Percentiles rank a stretch among this genome's conserved stretches.
Evolutionary conservation across 1,140 invertebrate genomes (phyloP).

Genomic region (Drosophila paulistorum): DNA sequence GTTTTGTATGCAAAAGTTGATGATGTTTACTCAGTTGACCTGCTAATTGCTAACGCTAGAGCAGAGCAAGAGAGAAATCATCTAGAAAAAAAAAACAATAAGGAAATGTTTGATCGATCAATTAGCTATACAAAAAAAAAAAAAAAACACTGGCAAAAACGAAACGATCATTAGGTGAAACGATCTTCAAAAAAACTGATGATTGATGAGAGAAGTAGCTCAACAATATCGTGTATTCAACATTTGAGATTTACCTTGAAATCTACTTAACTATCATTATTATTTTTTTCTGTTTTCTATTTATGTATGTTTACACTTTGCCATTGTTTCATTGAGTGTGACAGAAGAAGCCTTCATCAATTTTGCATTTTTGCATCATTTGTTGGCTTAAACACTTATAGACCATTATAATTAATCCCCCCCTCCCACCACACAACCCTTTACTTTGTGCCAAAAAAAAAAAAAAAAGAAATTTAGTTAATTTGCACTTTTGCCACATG

Average conservation of each 20-base stretch:
- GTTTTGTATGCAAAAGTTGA: not conserved
- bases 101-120: conserved; percentile 45
- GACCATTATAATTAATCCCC: not conserved
- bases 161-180: conserved; percentile 5
- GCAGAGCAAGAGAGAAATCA: not conserved
- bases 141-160: conserved; percentile 1
- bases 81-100: conserved; percentile 23
- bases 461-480: conserved; percentile 2
- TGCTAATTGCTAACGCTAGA: conserved; percentile 41
- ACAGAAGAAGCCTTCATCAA: no score
- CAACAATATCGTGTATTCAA: no score
- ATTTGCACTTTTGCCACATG: conserved; percentile 35
- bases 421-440: not conserved
- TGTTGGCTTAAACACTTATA: not conserved
- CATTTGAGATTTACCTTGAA: no score
- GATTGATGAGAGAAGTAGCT: not conserved
- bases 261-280: no score
- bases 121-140: conserved; percentile 21
- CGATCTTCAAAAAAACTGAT: conserved; percentile 4
- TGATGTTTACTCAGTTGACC: conserved; percentile 19
- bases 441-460: not conserved
- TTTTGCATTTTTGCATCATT: no score
- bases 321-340: no score
- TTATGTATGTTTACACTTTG: no score
- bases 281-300: no score